phyloP scores from a whole-genome alignment of 64 coral and sea anemone genomes.

The Pachyseris speciosa region DNA sequence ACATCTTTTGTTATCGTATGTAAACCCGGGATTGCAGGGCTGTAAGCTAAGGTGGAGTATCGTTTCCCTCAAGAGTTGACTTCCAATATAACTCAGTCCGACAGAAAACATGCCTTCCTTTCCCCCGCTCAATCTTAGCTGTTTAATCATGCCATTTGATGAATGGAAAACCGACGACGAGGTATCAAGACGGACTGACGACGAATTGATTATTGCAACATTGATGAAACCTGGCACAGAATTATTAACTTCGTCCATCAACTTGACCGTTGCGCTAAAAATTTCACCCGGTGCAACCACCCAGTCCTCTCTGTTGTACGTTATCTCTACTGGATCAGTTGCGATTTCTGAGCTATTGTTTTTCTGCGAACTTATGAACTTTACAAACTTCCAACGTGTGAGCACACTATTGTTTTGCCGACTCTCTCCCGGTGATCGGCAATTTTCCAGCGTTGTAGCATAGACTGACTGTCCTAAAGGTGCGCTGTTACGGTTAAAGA shows the following conservation, averaged over 20 bases:
- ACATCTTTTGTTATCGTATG: neutral
- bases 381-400: constrained; percentile 75
- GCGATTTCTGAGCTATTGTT: constrained; percentile 44
- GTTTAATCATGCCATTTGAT: neutral
- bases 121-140: neutral
- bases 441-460: constrained; percentile 74
- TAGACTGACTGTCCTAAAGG: constrained; percentile 62
- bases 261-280: constrained; percentile 68
- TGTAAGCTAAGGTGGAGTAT: constrained; percentile 5
- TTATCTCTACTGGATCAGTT: constrained; percentile 80
- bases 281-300: constrained; percentile 73
- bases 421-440: constrained; percentile 50
- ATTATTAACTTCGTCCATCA: constrained; percentile 73
- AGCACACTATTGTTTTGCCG: constrained; percentile 59
- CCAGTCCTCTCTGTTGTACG: constrained; percentile 43
- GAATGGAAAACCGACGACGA: neutral
- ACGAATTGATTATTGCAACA: neutral
- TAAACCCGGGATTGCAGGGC: constrained; percentile 66
- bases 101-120: neutral
- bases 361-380: constrained; percentile 22
- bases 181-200: neutral
- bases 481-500: constrained; percentile 60
- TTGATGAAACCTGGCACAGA: constrained; percentile 71
- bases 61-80: neutral
- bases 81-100: neutral